phyloP scores from a whole-genome alignment of 1,140 invertebrate genomes.

The Chymomyza costata region DNA sequence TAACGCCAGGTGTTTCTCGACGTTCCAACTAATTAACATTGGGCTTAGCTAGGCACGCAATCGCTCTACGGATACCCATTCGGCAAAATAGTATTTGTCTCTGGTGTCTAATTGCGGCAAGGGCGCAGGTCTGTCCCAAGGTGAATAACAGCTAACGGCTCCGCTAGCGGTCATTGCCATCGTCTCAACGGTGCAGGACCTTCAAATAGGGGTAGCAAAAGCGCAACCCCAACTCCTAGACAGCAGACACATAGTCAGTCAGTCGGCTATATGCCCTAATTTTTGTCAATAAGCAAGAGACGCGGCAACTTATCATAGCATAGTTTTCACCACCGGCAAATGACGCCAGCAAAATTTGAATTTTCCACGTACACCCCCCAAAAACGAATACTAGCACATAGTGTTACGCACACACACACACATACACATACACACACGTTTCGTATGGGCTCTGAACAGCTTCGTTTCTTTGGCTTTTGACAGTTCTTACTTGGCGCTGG shows the following conservation, averaged over 20 bases:
- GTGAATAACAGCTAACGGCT: too few species aligned
- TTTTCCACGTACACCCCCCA: slow-evolving; percentile 22
- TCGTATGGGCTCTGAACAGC: slow-evolving; percentile 9
- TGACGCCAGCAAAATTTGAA: slow-evolving; percentile 60
- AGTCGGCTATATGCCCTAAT: slow-evolving; percentile 3
- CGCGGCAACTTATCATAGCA: too few species aligned
- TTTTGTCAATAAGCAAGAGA: too few species aligned
- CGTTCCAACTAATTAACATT: slow-evolving; percentile 46
- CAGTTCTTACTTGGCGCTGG: slow-evolving; percentile 56
- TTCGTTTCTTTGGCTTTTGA: slow-evolving; percentile 27
- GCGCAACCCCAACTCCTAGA: not conserved
- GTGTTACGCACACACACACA: slow-evolving; percentile 10
- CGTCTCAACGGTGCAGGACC: slow-evolving; percentile 22
- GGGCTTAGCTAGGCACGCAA: slow-evolving; percentile 36
- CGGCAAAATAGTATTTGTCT: too few species aligned
- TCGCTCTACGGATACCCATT: slow-evolving; percentile 26
- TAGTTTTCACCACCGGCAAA: slow-evolving; percentile 41
- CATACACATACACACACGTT: slow-evolving; percentile 29
- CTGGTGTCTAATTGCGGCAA: too few species aligned
- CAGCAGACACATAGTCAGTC: slow-evolving; percentile 20
- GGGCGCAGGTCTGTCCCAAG: too few species aligned
- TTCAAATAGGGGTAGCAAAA: slow-evolving; percentile 24
- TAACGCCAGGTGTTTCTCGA: slow-evolving; percentile 47
- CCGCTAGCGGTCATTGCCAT: slow-evolving; percentile 34
- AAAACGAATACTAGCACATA: too few species aligned